phyloP scores from a whole-genome alignment of 1,140 invertebrate genomes.

The Drosophila malerkotliana region DNA sequence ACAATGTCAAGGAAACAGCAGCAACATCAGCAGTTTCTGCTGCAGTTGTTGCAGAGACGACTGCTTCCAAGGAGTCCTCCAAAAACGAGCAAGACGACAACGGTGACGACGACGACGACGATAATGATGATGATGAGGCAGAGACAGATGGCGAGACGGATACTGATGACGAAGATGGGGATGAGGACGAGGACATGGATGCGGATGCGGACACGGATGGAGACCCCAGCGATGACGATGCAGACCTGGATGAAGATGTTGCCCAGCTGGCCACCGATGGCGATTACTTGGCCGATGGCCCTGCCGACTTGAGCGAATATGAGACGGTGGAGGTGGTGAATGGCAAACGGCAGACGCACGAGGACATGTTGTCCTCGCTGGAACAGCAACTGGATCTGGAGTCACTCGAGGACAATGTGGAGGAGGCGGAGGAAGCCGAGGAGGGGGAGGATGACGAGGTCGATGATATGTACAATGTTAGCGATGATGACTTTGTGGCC shows the following conservation, averaged over 20 bases:
- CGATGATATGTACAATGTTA: constrained; percentile 71
- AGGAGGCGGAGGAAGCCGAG: constrained; percentile 51
- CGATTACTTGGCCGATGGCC: constrained; percentile 66
- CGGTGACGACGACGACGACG: constrained; percentile 16
- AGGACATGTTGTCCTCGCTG: constrained; percentile 58
- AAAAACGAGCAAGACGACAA: constrained; percentile 16
- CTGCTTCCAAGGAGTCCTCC: constrained; percentile 31
- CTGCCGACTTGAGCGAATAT: constrained; percentile 60
- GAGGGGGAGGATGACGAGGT: constrained; percentile 44
- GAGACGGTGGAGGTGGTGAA: constrained; percentile 49
- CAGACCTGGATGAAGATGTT: constrained; percentile 59
- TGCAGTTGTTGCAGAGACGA: constrained; percentile 34
- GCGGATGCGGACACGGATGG: constrained; percentile 18
- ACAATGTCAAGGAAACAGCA: constrained; percentile 50
- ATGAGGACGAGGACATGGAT: constrained; percentile 20
- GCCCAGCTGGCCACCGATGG: constrained; percentile 51
- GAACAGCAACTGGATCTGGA: constrained; percentile 68
- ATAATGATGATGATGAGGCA: constrained; percentile 31
- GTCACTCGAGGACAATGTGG: constrained; percentile 64
- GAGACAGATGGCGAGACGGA: neutral
- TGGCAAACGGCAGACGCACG: constrained; percentile 33
- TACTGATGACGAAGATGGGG: constrained; percentile 20
- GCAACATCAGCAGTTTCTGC: constrained; percentile 16
- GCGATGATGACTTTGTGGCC: constrained; percentile 76
- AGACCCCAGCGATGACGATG: constrained; percentile 40